Conservation (phyloP, 2,113 vertebrate genomes). For the Callithrix jacchus region DNA sequence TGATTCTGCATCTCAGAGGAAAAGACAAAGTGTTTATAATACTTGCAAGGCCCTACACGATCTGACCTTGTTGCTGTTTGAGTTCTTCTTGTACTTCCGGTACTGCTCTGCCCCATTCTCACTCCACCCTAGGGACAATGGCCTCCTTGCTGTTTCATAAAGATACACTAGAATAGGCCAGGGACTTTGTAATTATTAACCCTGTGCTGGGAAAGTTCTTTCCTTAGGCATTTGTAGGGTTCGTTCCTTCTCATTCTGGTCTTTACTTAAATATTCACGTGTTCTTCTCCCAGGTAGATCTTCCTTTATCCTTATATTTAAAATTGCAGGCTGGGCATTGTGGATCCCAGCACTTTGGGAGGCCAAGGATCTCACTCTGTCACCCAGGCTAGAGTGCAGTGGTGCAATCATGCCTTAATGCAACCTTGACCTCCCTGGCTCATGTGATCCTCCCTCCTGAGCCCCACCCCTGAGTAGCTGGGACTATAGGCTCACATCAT, state of each 20-base stretch:
- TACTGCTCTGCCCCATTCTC: neutral
- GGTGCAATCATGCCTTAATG: neutral
- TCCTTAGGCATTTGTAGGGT: neutral
- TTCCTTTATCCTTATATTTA: neutral
- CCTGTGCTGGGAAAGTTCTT: neutral
- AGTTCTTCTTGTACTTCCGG: neutral
- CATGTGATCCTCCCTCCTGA: neutral
- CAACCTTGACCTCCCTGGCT: neutral
- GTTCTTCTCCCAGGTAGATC: neutral
- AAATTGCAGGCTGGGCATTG: neutral
- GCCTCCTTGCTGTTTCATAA: too few relatives aligned
- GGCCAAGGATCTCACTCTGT: neutral
- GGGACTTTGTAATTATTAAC: neutral
- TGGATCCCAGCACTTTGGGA: too few relatives aligned
- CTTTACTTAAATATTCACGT: neutral
- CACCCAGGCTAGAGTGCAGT: neutral
- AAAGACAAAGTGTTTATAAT: neutral
- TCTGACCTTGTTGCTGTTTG: neutral
- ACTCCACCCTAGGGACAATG: neutral
- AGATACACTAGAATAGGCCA: too few relatives aligned
- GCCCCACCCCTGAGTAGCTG: neutral
- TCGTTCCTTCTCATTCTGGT: neutral
- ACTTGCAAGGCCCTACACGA: neutral
- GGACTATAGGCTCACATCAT: neutral
- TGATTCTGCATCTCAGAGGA: neutral